Base-by-base conservation (phyloP, 2,797 vertebrate species). In the Hemitrygon akajei region DNA sequence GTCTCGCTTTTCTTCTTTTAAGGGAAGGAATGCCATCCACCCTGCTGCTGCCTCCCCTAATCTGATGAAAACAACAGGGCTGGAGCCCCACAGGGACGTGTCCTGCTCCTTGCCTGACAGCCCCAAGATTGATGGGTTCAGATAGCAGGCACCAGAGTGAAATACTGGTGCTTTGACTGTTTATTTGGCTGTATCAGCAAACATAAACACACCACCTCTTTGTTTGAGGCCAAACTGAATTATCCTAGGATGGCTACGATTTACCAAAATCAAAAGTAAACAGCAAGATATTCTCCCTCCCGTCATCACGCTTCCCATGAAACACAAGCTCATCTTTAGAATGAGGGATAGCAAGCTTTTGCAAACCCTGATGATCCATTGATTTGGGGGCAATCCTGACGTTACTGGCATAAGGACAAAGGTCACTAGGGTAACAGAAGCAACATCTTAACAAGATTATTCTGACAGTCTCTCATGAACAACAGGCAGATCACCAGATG, bases 401-500 rank as follows among this genome's bases (percentile, higher is more conserved):
- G 95, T 95, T 96, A 95, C 95, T 96, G 95, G 96, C 95, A 96
- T 96, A 71, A 95, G 96, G 95, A 94, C 95, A 97, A 95, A 96
- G 96, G 95, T 96, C 95, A 95, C 63, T 20, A 94, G 95, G 66
- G 96, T 94, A 96, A 96, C 96, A 95, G 96, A 96, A 94, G 94
- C 96, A 96, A 95, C 94, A 95, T 94, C 95, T 96, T 96, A 96
- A 96, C 95, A 96, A 95, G 95, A 96, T 96, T 95, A 96, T 95
- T 94, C 95, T 94, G 94, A 94, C 20, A 94, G 94, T 94, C 80
- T 95, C 94, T 93, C 94, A 95, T 94, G 91, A n/a, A 93, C 94
- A 93, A 87, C 93, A 94, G 84, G 80, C 82, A 86, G 80, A 58
- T 73, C 93, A 58, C 69, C 66, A 84, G n/a, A 84, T 82, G 93